Evolutionary conservation across 30 jellyfish, hydroid and myxozoan genomes (phyloP), one percentile per base, ranked within the genome.

Genomic region (Rhopilema esculentum): DNA sequence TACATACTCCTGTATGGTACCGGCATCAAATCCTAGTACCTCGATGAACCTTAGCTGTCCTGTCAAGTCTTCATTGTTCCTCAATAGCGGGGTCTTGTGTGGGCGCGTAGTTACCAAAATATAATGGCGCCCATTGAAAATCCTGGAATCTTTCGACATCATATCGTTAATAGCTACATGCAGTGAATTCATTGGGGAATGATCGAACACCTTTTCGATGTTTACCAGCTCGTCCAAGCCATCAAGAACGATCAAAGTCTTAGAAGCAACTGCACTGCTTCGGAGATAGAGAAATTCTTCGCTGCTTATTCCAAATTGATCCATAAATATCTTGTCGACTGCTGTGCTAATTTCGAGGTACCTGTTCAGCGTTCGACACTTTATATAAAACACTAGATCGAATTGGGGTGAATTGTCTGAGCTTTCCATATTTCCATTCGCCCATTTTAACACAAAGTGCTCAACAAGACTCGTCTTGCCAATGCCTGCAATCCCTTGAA

Each of bases 401-500:
- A 66, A 66, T 21, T 32, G 33, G 2, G 49, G 52, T 4, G 24
- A 12, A 20, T 16, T 1, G 17, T 19, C 52, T 23, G n/a, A 0
- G 49, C 51, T 2, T 16, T 20, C 19, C 77, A 66, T 19, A 0
- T 66, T 7, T 20, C 52, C 77, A 66, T 66, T 66, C 16, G 77
- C 77, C 77, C 77, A 66, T 22, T 66, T 32, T 2, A 22, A 23
- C 8, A 7, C 33, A 1, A 66, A 22, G 33, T 66, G 33, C 23
- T 66, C 50, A 17, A 22, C 77, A 0, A 32, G 30, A 4, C 50
- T 66, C 1, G 77, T 66, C 18, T 66, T 66, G 8, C 77, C 77
- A 22, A 66, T 66, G 19, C 77, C 77, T 8, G 77, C 77, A 1
- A 66, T 66, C 18, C 77, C 77, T 22, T 66, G 77, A 17, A 66